phyloP scores from a whole-genome alignment of 1,140 invertebrate genomes.

The Thalassaphorura encarpata region DNA sequence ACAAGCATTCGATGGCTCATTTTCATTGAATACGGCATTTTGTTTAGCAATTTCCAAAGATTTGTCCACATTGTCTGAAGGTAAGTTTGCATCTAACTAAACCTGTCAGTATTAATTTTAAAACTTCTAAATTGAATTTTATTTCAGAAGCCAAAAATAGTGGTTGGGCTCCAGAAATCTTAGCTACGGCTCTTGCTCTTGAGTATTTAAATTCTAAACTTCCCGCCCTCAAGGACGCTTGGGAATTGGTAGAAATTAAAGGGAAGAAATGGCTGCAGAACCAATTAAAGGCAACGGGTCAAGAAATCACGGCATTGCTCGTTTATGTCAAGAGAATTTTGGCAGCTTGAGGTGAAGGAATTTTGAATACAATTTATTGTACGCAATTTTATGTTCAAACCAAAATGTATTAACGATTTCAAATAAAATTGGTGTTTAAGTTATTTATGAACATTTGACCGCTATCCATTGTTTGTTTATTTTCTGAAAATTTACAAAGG shows the following conservation, averaged over 20 bases:
- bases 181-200: conserved; percentile 23
- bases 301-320: too few species aligned
- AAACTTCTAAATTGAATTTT: neutral
- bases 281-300: too few species aligned
- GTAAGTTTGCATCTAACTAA: conserved; percentile 10
- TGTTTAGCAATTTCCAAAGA: conserved; percentile 4
- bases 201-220: conserved; percentile 16
- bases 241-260: conserved; percentile 28
- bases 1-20: conserved; percentile 31
- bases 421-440: too few species aligned
- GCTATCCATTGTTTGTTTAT: too few species aligned
- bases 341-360: too few species aligned
- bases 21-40: conserved; percentile 8
- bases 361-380: too few species aligned
- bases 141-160: conserved; percentile 19
- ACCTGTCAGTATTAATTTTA: neutral
- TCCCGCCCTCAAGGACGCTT: conserved; percentile 17
- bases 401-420: too few species aligned
- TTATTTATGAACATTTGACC: too few species aligned
- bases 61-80: conserved; percentile 14
- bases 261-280: conserved; percentile 23
- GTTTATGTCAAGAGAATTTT: too few species aligned
- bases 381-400: too few species aligned
- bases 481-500: too few species aligned
- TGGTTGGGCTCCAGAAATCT: conserved; percentile 8